phyloP scores from a whole-genome alignment of 2,888 invertebrate genomes.

The Cantharis flavilabris region DNA sequence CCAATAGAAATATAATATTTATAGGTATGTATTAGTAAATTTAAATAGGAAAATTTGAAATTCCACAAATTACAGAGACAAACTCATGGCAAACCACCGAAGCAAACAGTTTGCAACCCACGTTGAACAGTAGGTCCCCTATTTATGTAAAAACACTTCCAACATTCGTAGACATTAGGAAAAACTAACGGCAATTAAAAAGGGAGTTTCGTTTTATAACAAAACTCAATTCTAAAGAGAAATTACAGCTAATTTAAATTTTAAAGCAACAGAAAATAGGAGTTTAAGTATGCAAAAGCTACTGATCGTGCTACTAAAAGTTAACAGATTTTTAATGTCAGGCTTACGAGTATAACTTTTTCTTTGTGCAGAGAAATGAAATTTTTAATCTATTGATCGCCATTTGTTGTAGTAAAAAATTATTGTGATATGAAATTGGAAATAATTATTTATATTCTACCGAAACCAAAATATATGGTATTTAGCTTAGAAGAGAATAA shows the following conservation, averaged over 20 bases:
- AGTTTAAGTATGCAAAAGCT: not conserved
- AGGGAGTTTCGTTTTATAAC: not conserved
- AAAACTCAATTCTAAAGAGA: not conserved
- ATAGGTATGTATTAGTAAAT: too few species aligned
- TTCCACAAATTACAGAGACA: not conserved
- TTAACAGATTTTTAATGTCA: not conserved
- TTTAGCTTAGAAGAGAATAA: conserved; percentile 15
- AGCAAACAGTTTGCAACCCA: too few species aligned
- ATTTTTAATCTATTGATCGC: too few species aligned
- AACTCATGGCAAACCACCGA: too few species aligned
- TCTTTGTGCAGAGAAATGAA: not conserved
- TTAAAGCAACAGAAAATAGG: not conserved
- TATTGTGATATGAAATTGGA: too few species aligned
- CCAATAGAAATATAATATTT: not conserved
- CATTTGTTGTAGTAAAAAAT: too few species aligned
- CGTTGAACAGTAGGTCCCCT: not conserved
- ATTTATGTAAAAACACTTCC: not conserved
- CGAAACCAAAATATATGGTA: not conserved
- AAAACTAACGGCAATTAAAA: too few species aligned
- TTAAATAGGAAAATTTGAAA: not conserved
- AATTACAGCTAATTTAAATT: not conserved
- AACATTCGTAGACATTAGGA: too few species aligned
- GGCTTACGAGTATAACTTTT: not conserved
- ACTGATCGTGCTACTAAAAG: not conserved
- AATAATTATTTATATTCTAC: not conserved